Base-by-base conservation (phyloP, 35 echinoderm and acorn worm genomes). In the Acanthaster planci region DNA sequence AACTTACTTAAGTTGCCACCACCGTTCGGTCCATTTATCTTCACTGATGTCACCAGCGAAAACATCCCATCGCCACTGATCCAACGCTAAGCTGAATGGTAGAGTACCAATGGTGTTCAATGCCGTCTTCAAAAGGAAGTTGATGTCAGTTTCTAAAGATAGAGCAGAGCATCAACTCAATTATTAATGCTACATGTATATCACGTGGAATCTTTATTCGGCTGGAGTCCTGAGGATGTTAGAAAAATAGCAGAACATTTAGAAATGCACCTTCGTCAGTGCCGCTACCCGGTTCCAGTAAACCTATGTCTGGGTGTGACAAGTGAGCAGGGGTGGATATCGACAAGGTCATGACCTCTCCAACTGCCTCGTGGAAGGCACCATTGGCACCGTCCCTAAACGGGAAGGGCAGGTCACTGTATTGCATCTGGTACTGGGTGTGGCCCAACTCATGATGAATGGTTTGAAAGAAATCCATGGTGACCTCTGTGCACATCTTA, bases 361-460 rank as follows among this genome's bases (percentile, higher is more conserved):
- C 96, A 0, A 99, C 90, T 6, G 96, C 96, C 67, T 99, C 96
- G 38, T 99, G 96, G 51, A 99, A 99, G 22, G 91, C 96, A 29
- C 85, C 85, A 30, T 99, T 99, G 14, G 96, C 96, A 1, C 96
- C 96, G 51, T 52, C 86, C 19, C 89, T 60, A 72, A 94, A 94
- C 21, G 83, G 59, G 35, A 89, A 67, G 0, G 96, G 96, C 37
- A 36, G 86, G 60, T 91, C 88, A 57, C 77, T 83, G 51, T 99
- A 99, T 55, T 99, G 96, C 30, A 99, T 52, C 81, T 82, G 85
- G 52, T 99, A 99, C 80, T 99, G 89, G 36, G 93, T 99, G 52
- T 99, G 96, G 44, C 96, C 96, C 88, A 98, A 87, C 54, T 98
- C 95, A 40, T 98, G 95, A 60, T 93, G 91, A 22, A 92, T 86